Percentiles rank a stretch among this genome's conserved stretches.
Evolutionary conservation across 2,888 invertebrate species (phyloP).

Genomic region (Malthinus flaveolus): DNA sequence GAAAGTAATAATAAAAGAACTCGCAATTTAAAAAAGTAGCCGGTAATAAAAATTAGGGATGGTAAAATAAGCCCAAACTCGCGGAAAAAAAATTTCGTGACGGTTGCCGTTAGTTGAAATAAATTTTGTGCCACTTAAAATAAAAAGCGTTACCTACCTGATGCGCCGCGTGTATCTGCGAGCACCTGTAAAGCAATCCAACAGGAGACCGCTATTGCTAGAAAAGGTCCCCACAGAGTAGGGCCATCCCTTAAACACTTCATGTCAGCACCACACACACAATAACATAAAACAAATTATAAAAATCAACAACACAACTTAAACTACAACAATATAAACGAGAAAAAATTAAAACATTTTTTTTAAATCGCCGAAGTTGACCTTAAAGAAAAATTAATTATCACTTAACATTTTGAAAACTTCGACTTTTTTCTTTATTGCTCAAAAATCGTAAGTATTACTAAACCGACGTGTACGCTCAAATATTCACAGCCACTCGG

Average conservation of each 20-base stretch:
- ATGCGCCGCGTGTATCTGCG: conserved; percentile 41
- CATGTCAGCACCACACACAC: conserved; percentile 41
- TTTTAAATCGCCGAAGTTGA: neutral
- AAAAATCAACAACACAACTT: neutral
- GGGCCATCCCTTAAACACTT: conserved; percentile 44
- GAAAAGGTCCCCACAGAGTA: conserved; percentile 39
- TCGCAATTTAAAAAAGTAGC: no score
- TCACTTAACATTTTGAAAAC: neutral
- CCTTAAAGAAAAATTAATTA: neutral
- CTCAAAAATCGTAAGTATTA: no score
- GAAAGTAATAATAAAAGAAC: neutral
- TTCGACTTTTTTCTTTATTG: no score
- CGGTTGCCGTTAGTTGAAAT: neutral
- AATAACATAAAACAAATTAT: conserved; percentile 19
- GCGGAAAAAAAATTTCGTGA: no score
- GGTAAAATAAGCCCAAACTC: no score
- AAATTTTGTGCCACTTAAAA: conserved; percentile 3
- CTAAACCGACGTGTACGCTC: conserved; percentile 6
- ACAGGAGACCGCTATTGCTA: conserved; percentile 38
- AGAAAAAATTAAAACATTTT: conserved; percentile 3
- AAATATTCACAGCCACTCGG: conserved; percentile 34
- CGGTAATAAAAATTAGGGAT: no score
- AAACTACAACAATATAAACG: neutral
- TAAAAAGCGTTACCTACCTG: conserved; percentile 28
- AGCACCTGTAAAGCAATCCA: conserved; percentile 42